Percentiles rank a stretch among this genome's conserved stretches.
phyloP scores from a whole-genome alignment of 2,797 vertebrate species.

The Micromesistius poutassou region DNA sequence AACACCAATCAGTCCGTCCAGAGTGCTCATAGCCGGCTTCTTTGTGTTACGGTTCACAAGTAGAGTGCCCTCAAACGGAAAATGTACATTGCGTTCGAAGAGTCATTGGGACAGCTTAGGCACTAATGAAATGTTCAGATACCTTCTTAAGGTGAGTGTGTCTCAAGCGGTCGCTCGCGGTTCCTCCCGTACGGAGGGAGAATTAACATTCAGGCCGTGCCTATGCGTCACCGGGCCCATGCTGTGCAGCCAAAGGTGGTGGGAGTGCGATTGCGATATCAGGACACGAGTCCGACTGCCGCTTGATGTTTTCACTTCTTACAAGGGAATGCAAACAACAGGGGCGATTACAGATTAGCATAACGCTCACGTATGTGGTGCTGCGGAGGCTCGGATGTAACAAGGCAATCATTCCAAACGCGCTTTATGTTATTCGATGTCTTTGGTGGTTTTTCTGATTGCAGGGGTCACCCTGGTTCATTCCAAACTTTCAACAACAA shows the following conservation, averaged over 20 bases:
- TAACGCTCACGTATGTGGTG: background rate
- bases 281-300: background rate
- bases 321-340: background rate
- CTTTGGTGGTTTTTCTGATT: background rate
- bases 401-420: background rate
- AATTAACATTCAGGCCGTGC: background rate
- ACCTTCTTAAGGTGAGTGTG: background rate
- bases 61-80: background rate
- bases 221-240: background rate
- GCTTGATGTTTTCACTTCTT: background rate
- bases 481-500: background rate
- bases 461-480: background rate
- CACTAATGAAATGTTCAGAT: background rate
- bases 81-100: too few relatives aligned
- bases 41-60: too few relatives aligned
- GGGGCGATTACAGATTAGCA: background rate
- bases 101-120: too few relatives aligned
- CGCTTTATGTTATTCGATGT: background rate
- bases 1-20: too few relatives aligned
- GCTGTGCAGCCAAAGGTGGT: background rate
- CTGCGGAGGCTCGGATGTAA: background rate
- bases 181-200: background rate
- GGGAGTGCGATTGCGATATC: background rate
- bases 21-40: too few relatives aligned
- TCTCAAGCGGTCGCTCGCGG: background rate